Percentiles rank a stretch among this genome's conserved stretches.
Evolutionary conservation across 2,797 vertebrate species (phyloP).

Genomic region (Ctenopoma multispine): DNA sequence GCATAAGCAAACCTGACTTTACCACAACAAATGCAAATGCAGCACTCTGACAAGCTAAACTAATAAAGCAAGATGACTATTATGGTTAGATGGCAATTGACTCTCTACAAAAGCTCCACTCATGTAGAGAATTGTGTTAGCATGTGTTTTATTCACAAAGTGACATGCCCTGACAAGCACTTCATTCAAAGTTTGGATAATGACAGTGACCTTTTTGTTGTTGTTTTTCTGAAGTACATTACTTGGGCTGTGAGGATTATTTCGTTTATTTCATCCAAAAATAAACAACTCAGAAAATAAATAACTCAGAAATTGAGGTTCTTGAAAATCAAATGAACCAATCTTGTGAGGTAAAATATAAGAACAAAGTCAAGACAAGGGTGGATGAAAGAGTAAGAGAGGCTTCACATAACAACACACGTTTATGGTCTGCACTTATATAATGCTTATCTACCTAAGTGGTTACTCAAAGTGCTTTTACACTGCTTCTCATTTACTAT

Average conservation of each 20-base stretch:
- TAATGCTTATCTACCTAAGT: too few relatives aligned
- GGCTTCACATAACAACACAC: slow-evolving; percentile 2
- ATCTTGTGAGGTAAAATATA: slow-evolving; percentile 2
- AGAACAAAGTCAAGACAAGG: not conserved
- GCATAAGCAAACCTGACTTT: slow-evolving; percentile 32
- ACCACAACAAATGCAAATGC: slow-evolving; percentile 39
- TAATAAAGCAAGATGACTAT: slow-evolving; percentile 48
- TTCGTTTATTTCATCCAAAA: slow-evolving; percentile 5
- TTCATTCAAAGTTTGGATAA: slow-evolving; percentile 29
- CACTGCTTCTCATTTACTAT: too few relatives aligned
- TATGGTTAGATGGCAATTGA: slow-evolving; percentile 27
- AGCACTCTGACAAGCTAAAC: slow-evolving; percentile 36
- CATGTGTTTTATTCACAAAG: slow-evolving; percentile 30
- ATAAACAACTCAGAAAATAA: not conserved
- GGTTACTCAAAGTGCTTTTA: too few relatives aligned
- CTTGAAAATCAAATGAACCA: slow-evolving; percentile 20
- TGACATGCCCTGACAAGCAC: slow-evolving; percentile 12
- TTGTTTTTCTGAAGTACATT: slow-evolving; percentile 17
- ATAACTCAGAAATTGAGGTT: not conserved
- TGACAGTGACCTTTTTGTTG: not conserved
- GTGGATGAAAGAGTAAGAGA: not conserved
- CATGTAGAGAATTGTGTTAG: slow-evolving; percentile 1
- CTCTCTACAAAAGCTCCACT: slow-evolving; percentile 37
- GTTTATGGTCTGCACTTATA: not conserved
- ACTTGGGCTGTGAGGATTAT: slow-evolving; percentile 11